Base-by-base conservation (phyloP, 2,888 invertebrate genomes). In the Erebia epiphron region DNA sequence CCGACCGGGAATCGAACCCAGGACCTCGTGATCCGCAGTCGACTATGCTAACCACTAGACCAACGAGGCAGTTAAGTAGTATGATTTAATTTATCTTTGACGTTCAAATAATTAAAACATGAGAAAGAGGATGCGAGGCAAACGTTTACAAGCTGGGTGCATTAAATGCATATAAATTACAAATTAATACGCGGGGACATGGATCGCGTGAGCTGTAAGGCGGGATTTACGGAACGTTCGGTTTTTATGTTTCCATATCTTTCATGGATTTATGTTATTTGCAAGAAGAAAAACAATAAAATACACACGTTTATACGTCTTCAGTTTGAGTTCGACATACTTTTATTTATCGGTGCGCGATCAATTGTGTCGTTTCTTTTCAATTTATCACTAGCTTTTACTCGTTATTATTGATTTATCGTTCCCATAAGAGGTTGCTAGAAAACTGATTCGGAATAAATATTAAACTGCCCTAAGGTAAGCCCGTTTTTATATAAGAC, bases 141-240 rank as follows among this genome's bases (percentile, higher is more conserved):
- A 46, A 46, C 11, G 1, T 10, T 46, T 46, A 11, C 46, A 13
- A 46, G 11, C 13, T 46, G 46, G 11, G 46, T 46, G 16, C 2
- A 18, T 8, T 54, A 16, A 54, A 54, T 10, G 16, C 1, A 54
- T 54, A 10, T 10, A 56, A 50, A 18, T 18, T 9, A 54, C 9
- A 13, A 11, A 54, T 16, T 61, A 58, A 14, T 61, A 21, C 18
- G 58, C 61, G 66, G 66, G 65, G 10, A 70, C 66, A 35, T 16
- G 18, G 50, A 70, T 70, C 67, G 70, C 70, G 70, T 70, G 67
- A 67, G 56, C 14, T 26, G 46, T 43, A 16, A 21, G 50, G 41
- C 49, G 35, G 61, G 66, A 67, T 56, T 50, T 65, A 57, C 16
- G 58, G 54, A 54, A 18, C 16, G 9, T 64, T 61, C 56, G 16